phyloP scores from a whole-genome alignment of 2,113 vertebrate species.

The Sander vitreus region DNA sequence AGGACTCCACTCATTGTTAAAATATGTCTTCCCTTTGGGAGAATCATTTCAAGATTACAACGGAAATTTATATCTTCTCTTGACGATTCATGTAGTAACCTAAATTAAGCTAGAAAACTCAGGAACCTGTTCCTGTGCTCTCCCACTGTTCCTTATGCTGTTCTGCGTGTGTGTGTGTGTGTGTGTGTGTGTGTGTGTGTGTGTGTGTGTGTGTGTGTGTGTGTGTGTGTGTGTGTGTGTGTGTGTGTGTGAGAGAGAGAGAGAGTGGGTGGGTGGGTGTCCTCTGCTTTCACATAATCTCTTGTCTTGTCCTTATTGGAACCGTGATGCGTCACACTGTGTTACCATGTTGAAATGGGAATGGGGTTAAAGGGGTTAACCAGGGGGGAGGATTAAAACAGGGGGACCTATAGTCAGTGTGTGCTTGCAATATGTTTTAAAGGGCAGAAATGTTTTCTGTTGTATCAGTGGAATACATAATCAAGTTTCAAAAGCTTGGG shows the following conservation, averaged over 20 bases:
- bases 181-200: background rate
- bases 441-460: background rate
- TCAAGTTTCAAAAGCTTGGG: background rate
- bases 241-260: background rate
- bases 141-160: background rate
- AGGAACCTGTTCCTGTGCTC: background rate
- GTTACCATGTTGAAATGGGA: background rate
- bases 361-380: background rate
- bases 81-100: constrained; percentile 23
- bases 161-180: background rate
- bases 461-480: background rate
- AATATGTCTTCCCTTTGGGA: constrained; percentile 37
- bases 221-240: background rate
- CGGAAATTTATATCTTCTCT: constrained; percentile 41
- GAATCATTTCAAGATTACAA: constrained; percentile 49
- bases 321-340: background rate
- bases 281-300: background rate
- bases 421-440: background rate
- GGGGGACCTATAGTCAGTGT: background rate
- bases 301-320: background rate
- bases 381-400: background rate
- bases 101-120: constrained; percentile 15
- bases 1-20: constrained; percentile 40
- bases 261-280: background rate
- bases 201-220: background rate